A percentile compares a stretch with the other conserved stretches of the same genome.
Conservation (phyloP, 2,113 vertebrate species). For the Rhinoptilus africanus region DNA sequence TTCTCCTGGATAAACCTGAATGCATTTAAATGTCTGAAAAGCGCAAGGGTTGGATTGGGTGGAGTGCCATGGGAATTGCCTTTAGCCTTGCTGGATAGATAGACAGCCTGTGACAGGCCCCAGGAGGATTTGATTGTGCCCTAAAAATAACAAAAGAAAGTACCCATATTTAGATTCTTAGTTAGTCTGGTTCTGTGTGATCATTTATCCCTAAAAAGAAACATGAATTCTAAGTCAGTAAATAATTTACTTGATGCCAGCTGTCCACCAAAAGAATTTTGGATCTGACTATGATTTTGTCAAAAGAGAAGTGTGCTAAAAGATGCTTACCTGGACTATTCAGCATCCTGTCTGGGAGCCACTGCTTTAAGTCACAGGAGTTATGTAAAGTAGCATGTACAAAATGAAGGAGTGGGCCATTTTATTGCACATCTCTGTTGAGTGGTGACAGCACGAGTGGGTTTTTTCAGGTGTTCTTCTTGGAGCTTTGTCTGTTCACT, state of each 20-base stretch:
- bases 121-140: neutral
- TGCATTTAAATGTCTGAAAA: slow-evolving; percentile 14
- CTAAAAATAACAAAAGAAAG: neutral
- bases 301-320: neutral
- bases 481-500: neutral
- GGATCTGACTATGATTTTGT: neutral
- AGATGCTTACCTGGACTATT: neutral
- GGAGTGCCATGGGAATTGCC: neutral
- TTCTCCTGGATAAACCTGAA: neutral
- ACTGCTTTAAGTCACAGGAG: neutral
- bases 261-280: neutral
- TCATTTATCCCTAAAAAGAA: neutral
- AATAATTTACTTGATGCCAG: neutral
- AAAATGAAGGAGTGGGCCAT: neutral
- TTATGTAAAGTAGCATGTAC: neutral
- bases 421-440: neutral
- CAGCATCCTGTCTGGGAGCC: neutral
- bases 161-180: neutral
- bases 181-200: neutral
- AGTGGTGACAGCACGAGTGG: neutral
- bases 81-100: neutral
- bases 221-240: neutral
- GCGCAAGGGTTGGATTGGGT: neutral
- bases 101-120: neutral
- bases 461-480: neutral